Evolutionary conservation across 1,140 invertebrate genomes (phyloP), one percentile per base, ranked within the genome.

Genomic region (Nebria ingens): DNA sequence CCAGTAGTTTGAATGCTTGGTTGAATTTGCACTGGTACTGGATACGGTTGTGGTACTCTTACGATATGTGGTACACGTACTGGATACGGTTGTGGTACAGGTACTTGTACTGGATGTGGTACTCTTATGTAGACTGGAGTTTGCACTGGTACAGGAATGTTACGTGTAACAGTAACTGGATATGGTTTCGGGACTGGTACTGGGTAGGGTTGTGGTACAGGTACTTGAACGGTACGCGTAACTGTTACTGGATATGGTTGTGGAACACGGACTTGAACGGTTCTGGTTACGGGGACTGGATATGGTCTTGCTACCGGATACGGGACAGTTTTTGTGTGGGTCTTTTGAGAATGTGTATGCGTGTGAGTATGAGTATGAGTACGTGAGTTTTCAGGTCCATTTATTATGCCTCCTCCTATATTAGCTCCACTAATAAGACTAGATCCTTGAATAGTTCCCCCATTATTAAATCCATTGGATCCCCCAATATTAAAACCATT

Each of bases 241-340:
- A 66, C 63, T 20, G 50, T 29, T 1, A 66, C 64, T 53, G 60
- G 57, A 52, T 63, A 66, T 2, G 64, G 64, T 2, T 73, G 68
- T 1, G 70, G 64, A 1, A 66, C 63, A 49, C 59, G 60, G 50
- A 64, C 61, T 50, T 59, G 59, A 17, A 64, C 61, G 15, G 51
- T 60, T 66, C 71, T 54, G 64, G 79, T 64, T 70, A 67, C 2
- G 68, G 68, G 75, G 59, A 67, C 71, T 54, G 64, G 79, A 65
- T 70, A 67, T 1, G 69, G 68, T 21, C 65, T 62, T 2, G 65
- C 69, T 52, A 71, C 68, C 2, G 63, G 55, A 2, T 67, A 65
- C 15, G 61, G 55, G 11, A 64, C 69, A 2, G 64, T 59, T 52
- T 65, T 55, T 25, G 62, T 59, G 9, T 45, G 6, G 0, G 56